phyloP scores from a whole-genome alignment of 92 coral and sea anemone genomes.

The Diadumene lineata region DNA sequence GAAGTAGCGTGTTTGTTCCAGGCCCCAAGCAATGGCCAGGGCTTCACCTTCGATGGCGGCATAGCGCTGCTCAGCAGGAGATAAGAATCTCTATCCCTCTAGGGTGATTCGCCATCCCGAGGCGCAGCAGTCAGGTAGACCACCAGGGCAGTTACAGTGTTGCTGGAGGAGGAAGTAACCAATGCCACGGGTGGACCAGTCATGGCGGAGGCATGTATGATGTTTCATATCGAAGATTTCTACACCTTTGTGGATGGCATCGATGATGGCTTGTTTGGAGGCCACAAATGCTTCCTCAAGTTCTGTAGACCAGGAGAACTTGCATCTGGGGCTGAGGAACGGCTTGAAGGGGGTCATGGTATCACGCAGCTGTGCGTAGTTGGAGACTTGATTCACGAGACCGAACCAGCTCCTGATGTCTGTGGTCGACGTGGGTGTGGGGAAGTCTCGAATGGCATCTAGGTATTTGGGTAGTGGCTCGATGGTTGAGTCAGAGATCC shows the following conservation, averaged over 20 bases:
- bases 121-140: conserved; percentile 65
- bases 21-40: conserved; percentile 51
- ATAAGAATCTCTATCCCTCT: conserved; percentile 54
- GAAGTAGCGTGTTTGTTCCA: conserved; percentile 47
- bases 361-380: conserved; percentile 55
- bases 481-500: conserved; percentile 53
- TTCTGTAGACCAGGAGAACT: conserved; percentile 55
- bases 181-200: conserved; percentile 46
- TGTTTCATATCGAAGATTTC: conserved; percentile 40
- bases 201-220: conserved; percentile 55
- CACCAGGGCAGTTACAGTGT: conserved; percentile 66
- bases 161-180: conserved; percentile 63
- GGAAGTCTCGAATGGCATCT: conserved; percentile 69
- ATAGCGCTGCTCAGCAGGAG: conserved; percentile 47
- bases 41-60: conserved; percentile 54
- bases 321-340: conserved; percentile 46
- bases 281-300: conserved; percentile 42
- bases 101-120: conserved; percentile 72
- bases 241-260: conserved; percentile 54
- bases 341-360: conserved; percentile 51
- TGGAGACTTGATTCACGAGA: conserved; percentile 59
- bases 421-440: conserved; percentile 59
- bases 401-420: conserved; percentile 78
- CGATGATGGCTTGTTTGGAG: conserved; percentile 47
- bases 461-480: conserved; percentile 76